A percentile compares a stretch with the other conserved stretches of the same genome.
phyloP scores from a whole-genome alignment of 2,113 vertebrate genomes.

The Thamnaconus septentrionalis region DNA sequence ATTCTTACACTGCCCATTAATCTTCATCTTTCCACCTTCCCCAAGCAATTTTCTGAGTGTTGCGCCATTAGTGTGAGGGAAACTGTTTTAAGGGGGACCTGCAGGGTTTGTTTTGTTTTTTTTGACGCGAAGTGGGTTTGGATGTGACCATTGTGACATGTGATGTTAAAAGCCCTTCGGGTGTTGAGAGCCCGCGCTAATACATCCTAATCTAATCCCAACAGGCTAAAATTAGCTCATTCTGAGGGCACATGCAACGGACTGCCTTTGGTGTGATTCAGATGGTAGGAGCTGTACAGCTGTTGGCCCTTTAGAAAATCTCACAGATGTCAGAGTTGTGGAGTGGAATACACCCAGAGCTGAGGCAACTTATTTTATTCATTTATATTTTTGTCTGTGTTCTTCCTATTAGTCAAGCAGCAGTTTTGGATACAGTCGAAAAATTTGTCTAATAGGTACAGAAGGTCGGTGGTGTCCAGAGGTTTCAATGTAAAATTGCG shows the following conservation, averaged over 20 bases:
- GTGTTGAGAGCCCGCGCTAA: constrained; percentile 38
- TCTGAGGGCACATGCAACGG: constrained; percentile 36
- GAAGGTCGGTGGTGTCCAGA: too few relatives aligned
- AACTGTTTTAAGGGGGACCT: too few relatives aligned
- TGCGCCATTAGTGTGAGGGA: too few relatives aligned
- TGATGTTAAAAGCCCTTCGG: constrained; percentile 43
- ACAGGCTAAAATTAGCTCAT: constrained; percentile 55
- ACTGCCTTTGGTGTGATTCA: constrained; percentile 39
- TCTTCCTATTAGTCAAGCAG: neutral
- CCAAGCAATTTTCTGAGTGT: too few relatives aligned
- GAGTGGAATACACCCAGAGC: constrained; percentile 18
- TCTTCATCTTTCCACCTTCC: too few relatives aligned
- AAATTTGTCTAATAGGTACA: too few relatives aligned
- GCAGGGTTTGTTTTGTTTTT: neutral
- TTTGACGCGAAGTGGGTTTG: constrained; percentile 17
- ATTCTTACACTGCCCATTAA: too few relatives aligned
- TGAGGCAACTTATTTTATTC: neutral
- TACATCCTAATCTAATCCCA: constrained; percentile 65
- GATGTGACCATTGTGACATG: constrained; percentile 33
- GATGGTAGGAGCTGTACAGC: constrained; percentile 50
- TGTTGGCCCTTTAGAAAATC: constrained; percentile 53
- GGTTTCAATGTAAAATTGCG: too few relatives aligned
- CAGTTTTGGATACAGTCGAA: neutral
- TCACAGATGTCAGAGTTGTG: constrained; percentile 43
- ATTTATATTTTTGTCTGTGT: neutral